phyloP scores from a whole-genome alignment of 2,113 vertebrate genomes.

The Probosciger aterrimus region DNA sequence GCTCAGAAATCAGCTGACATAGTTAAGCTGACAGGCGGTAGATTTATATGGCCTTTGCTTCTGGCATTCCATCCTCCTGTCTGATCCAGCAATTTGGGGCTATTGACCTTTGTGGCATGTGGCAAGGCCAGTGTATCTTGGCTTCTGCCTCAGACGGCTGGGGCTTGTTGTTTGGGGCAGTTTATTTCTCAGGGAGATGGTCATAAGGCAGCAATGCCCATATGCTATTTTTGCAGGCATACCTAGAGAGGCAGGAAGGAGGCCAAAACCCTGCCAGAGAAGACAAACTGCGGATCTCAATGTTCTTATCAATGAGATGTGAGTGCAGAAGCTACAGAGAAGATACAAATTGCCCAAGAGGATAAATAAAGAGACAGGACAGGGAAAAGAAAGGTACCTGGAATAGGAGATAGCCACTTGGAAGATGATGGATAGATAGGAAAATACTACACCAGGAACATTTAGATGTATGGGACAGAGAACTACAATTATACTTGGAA shows the following conservation, averaged over 20 bases:
- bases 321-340: background rate
- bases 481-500: background rate
- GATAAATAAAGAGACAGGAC: background rate
- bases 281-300: slow-evolving; percentile 9
- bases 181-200: slow-evolving; percentile 50
- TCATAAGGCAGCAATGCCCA: slow-evolving; percentile 49
- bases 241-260: slow-evolving; percentile 50
- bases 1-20: slow-evolving; percentile 58
- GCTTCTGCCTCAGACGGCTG: slow-evolving; percentile 34
- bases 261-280: slow-evolving; percentile 30
- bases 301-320: slow-evolving; percentile 49
- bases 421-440: background rate
- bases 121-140: slow-evolving; percentile 47
- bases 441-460: background rate
- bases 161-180: slow-evolving; percentile 46
- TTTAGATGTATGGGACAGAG: background rate
- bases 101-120: slow-evolving; percentile 59
- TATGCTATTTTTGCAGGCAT: slow-evolving; percentile 53
- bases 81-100: background rate
- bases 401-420: background rate
- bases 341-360: background rate
- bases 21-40: slow-evolving; percentile 45
- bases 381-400: background rate
- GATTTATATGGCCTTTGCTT: slow-evolving; percentile 37
- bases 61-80: slow-evolving; percentile 26